Evolutionary conservation across 2,797 vertebrate genomes (phyloP).

Genomic region (Peromyscus melanophrys): DNA sequence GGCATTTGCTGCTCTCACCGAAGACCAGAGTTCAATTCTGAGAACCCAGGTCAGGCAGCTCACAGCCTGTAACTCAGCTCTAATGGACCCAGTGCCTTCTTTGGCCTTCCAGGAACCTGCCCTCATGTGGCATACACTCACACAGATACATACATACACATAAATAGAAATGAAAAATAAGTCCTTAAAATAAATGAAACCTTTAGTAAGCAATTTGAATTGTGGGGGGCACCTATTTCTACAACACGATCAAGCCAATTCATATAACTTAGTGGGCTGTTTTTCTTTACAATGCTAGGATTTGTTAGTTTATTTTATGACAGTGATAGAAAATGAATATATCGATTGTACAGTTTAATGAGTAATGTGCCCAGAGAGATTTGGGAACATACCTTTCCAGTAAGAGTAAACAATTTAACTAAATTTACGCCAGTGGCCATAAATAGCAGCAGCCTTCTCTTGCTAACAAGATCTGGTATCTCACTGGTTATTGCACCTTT

Average conservation of each 20-base stretch:
- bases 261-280: not conserved
- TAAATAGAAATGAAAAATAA: not conserved
- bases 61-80: not conserved
- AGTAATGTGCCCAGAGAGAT: not conserved
- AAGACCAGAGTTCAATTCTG: not conserved
- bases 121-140: not conserved
- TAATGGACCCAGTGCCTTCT: no score
- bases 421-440: not conserved
- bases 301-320: not conserved
- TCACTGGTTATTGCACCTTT: not conserved
- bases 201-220: conserved; percentile 24
- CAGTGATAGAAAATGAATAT: not conserved
- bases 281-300: not conserved
- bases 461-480: not conserved
- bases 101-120: not conserved
- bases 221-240: not conserved
- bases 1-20: not conserved
- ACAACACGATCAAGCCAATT: not conserved
- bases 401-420: not conserved
- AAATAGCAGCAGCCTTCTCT: not conserved
- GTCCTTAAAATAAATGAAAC: not conserved
- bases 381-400: not conserved
- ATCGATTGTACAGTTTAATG: not conserved
- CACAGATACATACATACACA: no score
- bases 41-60: not conserved